Conservation (phyloP, 2,888 invertebrate species). For the Trissolcus brochymenae region DNA sequence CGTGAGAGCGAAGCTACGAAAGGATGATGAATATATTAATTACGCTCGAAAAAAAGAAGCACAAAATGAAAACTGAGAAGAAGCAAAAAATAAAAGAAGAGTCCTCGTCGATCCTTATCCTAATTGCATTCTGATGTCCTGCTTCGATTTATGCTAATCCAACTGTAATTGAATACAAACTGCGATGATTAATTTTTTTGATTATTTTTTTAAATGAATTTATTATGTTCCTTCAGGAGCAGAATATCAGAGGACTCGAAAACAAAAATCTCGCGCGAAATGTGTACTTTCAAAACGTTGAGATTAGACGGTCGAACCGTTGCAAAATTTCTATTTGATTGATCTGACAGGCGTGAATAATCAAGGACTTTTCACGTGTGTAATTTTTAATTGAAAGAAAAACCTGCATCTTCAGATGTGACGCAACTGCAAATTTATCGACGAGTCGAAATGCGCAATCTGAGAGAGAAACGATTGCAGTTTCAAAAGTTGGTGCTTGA, state of each 20-base stretch:
- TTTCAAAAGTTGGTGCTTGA: too few species aligned
- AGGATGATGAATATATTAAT: slow-evolving; percentile 51
- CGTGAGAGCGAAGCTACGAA: slow-evolving; percentile 13
- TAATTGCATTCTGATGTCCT: slow-evolving; percentile 21
- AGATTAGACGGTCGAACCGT: slow-evolving; percentile 13
- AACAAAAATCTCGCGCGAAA: too few species aligned
- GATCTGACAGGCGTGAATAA: slow-evolving; percentile 34
- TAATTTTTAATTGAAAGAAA: background rate
- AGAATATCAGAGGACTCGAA: too few species aligned
- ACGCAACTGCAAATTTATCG: too few species aligned
- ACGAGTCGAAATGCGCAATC: too few species aligned
- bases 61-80: background rate
- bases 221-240: too few species aligned
- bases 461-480: too few species aligned
- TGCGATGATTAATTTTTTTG: slow-evolving; percentile 4
- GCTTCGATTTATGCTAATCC: slow-evolving; percentile 37
- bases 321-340: slow-evolving; percentile 23
- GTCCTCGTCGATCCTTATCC: slow-evolving; percentile 9
- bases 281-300: background rate
- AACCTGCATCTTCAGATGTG: too few species aligned
- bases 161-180: slow-evolving; percentile 30
- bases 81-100: slow-evolving; percentile 1
- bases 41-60: slow-evolving; percentile 27
- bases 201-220: too few species aligned
- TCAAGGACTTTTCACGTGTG: slow-evolving; percentile 26